Evolutionary conservation across 2,797 vertebrate species (phyloP), one percentile per base, ranked within the genome.

Genomic region (Sylvia borin): DNA sequence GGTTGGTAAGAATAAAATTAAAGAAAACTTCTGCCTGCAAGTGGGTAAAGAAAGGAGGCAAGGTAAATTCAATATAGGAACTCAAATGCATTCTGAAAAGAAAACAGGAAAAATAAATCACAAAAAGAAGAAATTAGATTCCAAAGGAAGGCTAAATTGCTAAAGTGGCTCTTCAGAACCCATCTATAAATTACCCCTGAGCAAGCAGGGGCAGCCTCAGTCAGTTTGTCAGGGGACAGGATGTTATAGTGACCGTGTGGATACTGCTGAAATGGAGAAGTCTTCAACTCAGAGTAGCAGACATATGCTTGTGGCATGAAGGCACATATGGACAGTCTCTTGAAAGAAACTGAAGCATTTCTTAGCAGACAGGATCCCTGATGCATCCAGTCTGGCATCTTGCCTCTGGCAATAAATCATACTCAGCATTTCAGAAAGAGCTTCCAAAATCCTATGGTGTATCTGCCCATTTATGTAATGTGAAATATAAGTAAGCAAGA

Each of bases 331-430:
- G 82, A 70, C 68, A 84, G 36, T 40, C 50, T 91, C 72, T 61
- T 74, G 73, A 83, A 95, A 77, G 72, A 91, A 90, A 50, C 2
- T 0, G 3, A 85, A 92, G 43, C 9, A 21, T 81, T 95, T 90
- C 68, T 91, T 75, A 95, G 62, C 85, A 91, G 85, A 91, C 58
- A 85, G 90, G 50, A 92, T 84, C 42, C 50, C 66, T 86, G 73
- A 86, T 92, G 73, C 40, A 94, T 92, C 54, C 75, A 90, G 87
- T 78, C 85, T 92, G 95, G 91, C 88, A 72, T 60, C 65, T 74
- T 88, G 86, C 88, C 84, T 93, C 82, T 88, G 66, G 81, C 75
- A 91, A 61, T 92, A 85, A 88, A 91, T 87, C 68, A 93, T 58
- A 85, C 40, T 82, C 62, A 75, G 24, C 0, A 1, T 83, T 95